Evolutionary conservation across 2,888 invertebrate species (phyloP).

Genomic region (Adineta ricciae): DNA sequence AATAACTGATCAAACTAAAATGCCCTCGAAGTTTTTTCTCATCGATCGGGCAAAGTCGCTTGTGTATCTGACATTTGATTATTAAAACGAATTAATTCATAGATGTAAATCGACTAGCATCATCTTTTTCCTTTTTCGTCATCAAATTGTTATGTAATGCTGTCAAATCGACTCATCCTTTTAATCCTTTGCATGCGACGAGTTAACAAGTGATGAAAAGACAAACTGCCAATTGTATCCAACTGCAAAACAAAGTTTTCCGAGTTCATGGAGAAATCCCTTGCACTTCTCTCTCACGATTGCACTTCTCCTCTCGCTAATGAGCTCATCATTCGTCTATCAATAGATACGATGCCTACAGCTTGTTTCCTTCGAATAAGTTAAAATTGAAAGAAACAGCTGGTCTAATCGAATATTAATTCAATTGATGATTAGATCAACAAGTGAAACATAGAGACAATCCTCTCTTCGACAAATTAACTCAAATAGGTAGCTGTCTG

Average conservation of each 20-base stretch:
- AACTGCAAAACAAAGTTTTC: background rate
- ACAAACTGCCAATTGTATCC: background rate
- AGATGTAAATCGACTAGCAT: background rate
- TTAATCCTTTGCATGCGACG: background rate
- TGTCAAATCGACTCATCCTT: constrained; percentile 5
- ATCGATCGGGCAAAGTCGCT: background rate
- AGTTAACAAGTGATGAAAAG: background rate
- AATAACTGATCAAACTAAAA: background rate
- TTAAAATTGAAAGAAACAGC: background rate
- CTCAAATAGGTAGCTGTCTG: background rate
- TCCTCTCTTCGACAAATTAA: background rate
- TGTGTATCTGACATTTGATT: background rate
- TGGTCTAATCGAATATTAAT: background rate
- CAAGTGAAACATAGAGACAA: background rate
- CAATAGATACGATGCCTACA: background rate
- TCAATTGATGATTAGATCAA: background rate
- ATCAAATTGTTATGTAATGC: background rate
- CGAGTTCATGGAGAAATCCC: background rate
- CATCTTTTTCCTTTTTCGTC: background rate
- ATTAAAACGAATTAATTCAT: background rate
- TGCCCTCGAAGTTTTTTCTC: background rate
- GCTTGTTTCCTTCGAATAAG: background rate
- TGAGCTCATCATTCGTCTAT: background rate
- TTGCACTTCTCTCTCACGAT: background rate
- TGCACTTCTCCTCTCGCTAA: background rate